Conservation (phyloP, 2,113 vertebrate species). For the Oostethus manadensis region DNA sequence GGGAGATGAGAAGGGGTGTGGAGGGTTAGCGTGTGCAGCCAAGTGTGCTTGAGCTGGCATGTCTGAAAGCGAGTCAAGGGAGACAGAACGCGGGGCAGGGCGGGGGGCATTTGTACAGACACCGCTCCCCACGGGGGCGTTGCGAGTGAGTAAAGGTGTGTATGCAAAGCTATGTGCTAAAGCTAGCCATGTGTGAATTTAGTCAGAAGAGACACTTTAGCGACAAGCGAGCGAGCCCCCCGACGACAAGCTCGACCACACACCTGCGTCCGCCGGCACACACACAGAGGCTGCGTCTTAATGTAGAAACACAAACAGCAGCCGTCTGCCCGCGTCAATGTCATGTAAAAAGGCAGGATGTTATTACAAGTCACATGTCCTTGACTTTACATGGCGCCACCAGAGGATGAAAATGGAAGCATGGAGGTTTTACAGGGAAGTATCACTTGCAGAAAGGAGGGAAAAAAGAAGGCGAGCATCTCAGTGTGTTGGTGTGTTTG, state of each 20-base stretch:
- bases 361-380: conserved; percentile 41
- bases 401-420: conserved; percentile 49
- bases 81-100: conserved; percentile 28
- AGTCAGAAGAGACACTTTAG: background rate
- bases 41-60: conserved; percentile 71
- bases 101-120: conserved; percentile 55
- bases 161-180: conserved; percentile 49
- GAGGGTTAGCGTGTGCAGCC: conserved; percentile 65
- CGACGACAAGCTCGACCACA: conserved; percentile 9
- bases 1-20: conserved; percentile 35
- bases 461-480: too few relatives aligned
- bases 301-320: conserved; percentile 54
- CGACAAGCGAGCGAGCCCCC: background rate
- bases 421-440: conserved; percentile 49
- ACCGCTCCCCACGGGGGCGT: conserved; percentile 58
- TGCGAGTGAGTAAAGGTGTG: conserved; percentile 63
- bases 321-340: conserved; percentile 47
- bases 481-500: too few relatives aligned
- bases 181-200: conserved; percentile 55
- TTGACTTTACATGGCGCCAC: conserved; percentile 41
- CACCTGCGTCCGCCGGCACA: conserved; percentile 9
- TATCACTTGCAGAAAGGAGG: conserved; percentile 13
- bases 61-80: conserved; percentile 66
- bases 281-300: conserved; percentile 51
- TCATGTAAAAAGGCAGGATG: conserved; percentile 47